A percentile compares a stretch with the other conserved stretches of the same genome.
Conservation (phyloP, 1,140 invertebrate species). For the Caerostris darwini region DNA sequence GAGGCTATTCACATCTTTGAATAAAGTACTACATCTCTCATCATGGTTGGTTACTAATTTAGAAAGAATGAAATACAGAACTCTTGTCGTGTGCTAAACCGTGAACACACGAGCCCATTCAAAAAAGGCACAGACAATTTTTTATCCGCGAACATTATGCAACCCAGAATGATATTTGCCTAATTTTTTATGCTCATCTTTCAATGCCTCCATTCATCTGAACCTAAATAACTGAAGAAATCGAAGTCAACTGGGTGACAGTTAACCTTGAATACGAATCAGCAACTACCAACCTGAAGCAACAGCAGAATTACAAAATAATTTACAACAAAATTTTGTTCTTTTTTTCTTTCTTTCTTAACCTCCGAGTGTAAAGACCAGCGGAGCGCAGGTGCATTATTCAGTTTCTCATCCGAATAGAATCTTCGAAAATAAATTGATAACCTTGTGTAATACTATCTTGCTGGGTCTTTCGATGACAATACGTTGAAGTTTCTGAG, state of each 20-base stretch:
- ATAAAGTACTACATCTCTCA: neutral
- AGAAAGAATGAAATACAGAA: neutral
- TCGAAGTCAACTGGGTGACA: constrained; percentile 14
- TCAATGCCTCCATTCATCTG: constrained; percentile 35
- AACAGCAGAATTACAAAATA: constrained; percentile 35
- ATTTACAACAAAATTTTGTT: constrained; percentile 37
- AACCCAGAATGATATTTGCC: neutral
- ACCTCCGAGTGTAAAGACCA: constrained; percentile 46
- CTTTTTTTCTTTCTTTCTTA: neutral
- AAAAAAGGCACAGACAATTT: neutral
- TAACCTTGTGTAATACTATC: constrained; percentile 63
- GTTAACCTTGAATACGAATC: neutral
- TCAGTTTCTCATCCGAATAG: constrained; percentile 39
- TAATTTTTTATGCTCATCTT: constrained; percentile 2
- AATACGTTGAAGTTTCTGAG: constrained; percentile 44
- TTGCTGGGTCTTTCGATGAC: constrained; percentile 26
- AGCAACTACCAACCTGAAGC: neutral
- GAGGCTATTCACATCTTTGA: neutral
- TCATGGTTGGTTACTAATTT: neutral
- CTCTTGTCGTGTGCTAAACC: neutral
- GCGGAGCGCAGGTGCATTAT: constrained; percentile 52
- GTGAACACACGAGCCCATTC: neutral
- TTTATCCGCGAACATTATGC: neutral
- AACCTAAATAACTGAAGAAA: constrained; percentile 15
- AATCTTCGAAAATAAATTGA: constrained; percentile 70